Conservation (phyloP, 2,888 invertebrate genomes). For the Masnerella sp. region DNA sequence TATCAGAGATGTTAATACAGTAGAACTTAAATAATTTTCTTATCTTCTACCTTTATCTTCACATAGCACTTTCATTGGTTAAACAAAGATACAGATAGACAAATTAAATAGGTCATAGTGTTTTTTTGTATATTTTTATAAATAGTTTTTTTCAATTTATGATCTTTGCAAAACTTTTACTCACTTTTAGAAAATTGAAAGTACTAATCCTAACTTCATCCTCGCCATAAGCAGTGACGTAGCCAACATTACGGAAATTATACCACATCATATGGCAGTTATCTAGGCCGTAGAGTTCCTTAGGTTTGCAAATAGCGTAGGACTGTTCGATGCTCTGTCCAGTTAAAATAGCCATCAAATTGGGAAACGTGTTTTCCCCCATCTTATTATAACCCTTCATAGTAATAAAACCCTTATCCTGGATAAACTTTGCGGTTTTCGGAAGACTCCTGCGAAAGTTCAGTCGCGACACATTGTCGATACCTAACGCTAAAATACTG, state of each 20-base stretch:
- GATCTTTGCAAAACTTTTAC: conserved; percentile 3
- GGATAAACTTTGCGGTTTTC: conserved; percentile 83
- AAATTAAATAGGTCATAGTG: too few relatives aligned
- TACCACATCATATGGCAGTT: conserved; percentile 88
- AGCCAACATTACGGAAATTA: conserved; percentile 84
- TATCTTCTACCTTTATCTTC: too few relatives aligned
- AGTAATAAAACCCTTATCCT: conserved; percentile 84
- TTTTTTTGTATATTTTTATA: too few relatives aligned
- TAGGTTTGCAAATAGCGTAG: conserved; percentile 79
- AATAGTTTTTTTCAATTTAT: too few relatives aligned
- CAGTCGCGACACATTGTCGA: conserved; percentile 90
- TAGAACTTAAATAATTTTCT: too few relatives aligned
- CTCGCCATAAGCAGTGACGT: conserved; percentile 89
- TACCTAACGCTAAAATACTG: conserved; percentile 88
- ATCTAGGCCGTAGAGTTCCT: conserved; percentile 80
- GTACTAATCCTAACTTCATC: conserved; percentile 86
- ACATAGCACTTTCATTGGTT: too few relatives aligned
- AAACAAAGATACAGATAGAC: too few relatives aligned
- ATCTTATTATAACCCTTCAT: conserved; percentile 88
- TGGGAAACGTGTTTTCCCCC: conserved; percentile 94
- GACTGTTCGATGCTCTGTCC: conserved; percentile 81
- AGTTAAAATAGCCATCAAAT: conserved; percentile 89
- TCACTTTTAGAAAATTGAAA: conserved; percentile 84
- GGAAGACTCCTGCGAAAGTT: conserved; percentile 88
- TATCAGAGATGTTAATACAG: too few relatives aligned